These are phyloP conservation scores for Thumatha senex DNA, from an alignment of 2,888 invertebrate species.

Conservation along the genomic window DNA sequence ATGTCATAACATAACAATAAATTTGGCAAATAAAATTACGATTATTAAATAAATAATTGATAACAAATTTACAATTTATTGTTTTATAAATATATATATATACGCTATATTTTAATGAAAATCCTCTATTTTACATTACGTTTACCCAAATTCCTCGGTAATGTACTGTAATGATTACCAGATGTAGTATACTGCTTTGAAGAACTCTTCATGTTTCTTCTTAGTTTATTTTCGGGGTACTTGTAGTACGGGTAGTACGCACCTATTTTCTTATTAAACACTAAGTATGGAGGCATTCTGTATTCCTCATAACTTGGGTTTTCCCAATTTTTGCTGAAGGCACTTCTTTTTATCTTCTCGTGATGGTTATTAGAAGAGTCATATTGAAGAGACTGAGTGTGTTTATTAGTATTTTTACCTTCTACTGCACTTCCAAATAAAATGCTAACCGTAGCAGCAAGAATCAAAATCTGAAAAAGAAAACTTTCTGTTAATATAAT, in stretches of 20 bases:
- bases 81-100: too few species aligned
- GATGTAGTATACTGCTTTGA: slow-evolving; percentile 9
- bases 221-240: slow-evolving; percentile 51
- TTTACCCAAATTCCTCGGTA: slow-evolving; percentile 2
- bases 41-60: too few species aligned
- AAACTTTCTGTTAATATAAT: not conserved
- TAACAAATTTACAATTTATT: too few species aligned
- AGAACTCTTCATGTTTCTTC: slow-evolving; percentile 37
- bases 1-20: too few species aligned
- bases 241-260: slow-evolving; percentile 69
- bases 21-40: too few species aligned
- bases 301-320: slow-evolving; percentile 28
- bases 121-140: too few species aligned
- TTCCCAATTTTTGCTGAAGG: slow-evolving; percentile 47
- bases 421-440: slow-evolving; percentile 11
- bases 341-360: slow-evolving; percentile 45
- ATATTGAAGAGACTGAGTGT: not conserved
- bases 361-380: slow-evolving; percentile 6
- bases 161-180: slow-evolving; percentile 6
- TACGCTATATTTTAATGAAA: too few species aligned
- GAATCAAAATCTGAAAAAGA: slow-evolving; percentile 40
- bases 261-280: slow-evolving; percentile 65
- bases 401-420: slow-evolving; percentile 23
- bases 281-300: slow-evolving; percentile 65
- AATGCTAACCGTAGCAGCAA: slow-evolving; percentile 25